Evolutionary conservation across 2,888 invertebrate genomes (phyloP), one percentile per base, ranked within the genome.

Genomic region (Rhopalosiphum nymphaeae): DNA sequence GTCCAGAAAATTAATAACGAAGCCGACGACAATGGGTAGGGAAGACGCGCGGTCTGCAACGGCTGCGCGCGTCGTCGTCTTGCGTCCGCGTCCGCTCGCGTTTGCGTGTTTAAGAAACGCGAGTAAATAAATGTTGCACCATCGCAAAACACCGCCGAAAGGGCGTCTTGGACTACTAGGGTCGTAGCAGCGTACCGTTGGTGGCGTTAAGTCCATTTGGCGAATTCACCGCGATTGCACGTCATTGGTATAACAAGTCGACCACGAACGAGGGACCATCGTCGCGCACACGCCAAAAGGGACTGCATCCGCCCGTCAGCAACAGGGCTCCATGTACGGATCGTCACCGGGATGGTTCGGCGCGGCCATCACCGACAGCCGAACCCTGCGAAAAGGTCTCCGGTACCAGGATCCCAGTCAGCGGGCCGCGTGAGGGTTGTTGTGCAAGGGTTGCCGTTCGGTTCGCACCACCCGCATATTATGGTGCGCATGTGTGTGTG

Each of bases 361-460:
- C 57, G 86, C 49, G 29, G 44, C 36, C n/a, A 25, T 26, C 87
- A 36, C 11, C 25, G 26, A 36, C 42, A n/a, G 57, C 53, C 49
- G 88, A 92, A 94, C 93, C 93, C 93, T 94, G 85, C 84, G 85
- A 90, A 94, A 94, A 94, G 93, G 93, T 94, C 85, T 90, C 89
- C 85, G 85, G 93, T 94, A 94, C 93, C 90, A 94, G 93, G 93
- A 36, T 61, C 93, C 61, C 49, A 94, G 90, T 4, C 26, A 46
- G 3, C 46, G n/a, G n/a, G n/a, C 21, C 25, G 5, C 26, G 57
- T 25, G 44, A 44, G 85, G 89, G 89, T 57, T 42, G 46, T 36
- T 10, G 7, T 36, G 26, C 49, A 53, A 53, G 53, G 53, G 53
- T 53, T 53, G 53, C 53, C 0, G 53, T 53, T 25, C 42, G 85